Base-by-base conservation (phyloP, 2,113 vertebrate genomes). In the Pituophis catenifer region DNA sequence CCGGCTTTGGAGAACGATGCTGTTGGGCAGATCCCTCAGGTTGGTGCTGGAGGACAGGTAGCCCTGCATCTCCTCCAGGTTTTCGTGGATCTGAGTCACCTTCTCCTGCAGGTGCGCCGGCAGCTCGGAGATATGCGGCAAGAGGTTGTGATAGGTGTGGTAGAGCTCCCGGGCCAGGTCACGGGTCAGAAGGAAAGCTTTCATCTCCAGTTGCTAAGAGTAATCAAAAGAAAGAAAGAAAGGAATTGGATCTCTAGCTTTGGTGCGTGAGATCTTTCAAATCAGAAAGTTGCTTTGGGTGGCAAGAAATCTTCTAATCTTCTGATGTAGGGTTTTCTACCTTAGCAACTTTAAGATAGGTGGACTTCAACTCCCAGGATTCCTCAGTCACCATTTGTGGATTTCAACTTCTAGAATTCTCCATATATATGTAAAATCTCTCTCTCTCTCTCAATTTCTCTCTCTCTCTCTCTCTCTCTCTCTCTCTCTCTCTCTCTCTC, bases 91-190 rank as follows among this genome's bases (percentile, higher is more conserved):
- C 9, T 93, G 97, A 50, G 96, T 96, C 65, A 98, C 98, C 92
- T 96, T 98, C 17, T 98, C 98, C 97, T 99, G 98, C 65, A 99
- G 95, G 23, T 96, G 44, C 6, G 92, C 17, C 0, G 98, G 99
- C n/a, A 99, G 98, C 4, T 98, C 98, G 93, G 98, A 98, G 58
- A 98, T 97, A 26, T 98, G 98, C 86, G 97, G 97, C 91, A 98
- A 96, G 94, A 99, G 94, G 2, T 95, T 97, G 86, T 97, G 97
- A 96, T 98, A 98, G 0, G 98, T 97, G 0, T 96, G 95, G 81
- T 96, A 97, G 24, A 99, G 95, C 96, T 99, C 98, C 91, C 97
- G 97, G 0, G 96, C 98, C 89, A 99, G 86, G 6, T 97, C 96
- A 17, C 97, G 98, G 38, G 98, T 97, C 98, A 98, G 97, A 89